Conservation (phyloP, 2,113 vertebrate species). For the Prunella fulvescens region DNA sequence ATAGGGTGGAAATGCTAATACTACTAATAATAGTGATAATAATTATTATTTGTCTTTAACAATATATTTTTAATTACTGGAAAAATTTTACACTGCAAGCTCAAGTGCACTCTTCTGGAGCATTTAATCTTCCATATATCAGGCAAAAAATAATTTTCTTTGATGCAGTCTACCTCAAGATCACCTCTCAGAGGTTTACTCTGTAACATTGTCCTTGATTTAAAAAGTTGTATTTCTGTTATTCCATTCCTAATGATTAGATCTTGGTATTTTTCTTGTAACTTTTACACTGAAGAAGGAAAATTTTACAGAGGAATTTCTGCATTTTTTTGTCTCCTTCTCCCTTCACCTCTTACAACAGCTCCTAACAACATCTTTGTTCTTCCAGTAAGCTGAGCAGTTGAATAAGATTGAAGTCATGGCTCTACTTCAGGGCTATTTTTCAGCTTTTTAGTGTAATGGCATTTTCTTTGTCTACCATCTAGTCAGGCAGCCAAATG, state of each 20-base stretch:
- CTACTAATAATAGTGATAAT: fast-evolving
- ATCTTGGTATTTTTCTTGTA: not conserved
- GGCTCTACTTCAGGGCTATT: not conserved
- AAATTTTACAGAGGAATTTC: not conserved
- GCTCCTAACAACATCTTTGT: not conserved
- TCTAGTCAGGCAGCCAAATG: not conserved
- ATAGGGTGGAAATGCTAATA: not conserved
- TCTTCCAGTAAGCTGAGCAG: not conserved
- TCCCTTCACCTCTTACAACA: not conserved
- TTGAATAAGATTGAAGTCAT: not conserved
- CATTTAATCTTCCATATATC: not conserved
- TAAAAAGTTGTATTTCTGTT: not conserved
- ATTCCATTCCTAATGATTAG: not conserved
- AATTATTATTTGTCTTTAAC: not conserved
- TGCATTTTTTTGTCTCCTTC: not conserved
- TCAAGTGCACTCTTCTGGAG: not conserved
- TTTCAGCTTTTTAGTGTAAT: not conserved
- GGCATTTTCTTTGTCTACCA: not conserved
- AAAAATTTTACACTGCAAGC: not conserved
- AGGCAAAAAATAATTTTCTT: not conserved
- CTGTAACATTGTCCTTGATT: not conserved
- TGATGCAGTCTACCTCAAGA: not conserved
- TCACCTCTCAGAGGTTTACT: not conserved
- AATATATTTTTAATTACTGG: not conserved
- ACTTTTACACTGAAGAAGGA: not conserved